phyloP scores from a whole-genome alignment of 1,140 invertebrate genomes.

The Palaemon carinicauda region DNA sequence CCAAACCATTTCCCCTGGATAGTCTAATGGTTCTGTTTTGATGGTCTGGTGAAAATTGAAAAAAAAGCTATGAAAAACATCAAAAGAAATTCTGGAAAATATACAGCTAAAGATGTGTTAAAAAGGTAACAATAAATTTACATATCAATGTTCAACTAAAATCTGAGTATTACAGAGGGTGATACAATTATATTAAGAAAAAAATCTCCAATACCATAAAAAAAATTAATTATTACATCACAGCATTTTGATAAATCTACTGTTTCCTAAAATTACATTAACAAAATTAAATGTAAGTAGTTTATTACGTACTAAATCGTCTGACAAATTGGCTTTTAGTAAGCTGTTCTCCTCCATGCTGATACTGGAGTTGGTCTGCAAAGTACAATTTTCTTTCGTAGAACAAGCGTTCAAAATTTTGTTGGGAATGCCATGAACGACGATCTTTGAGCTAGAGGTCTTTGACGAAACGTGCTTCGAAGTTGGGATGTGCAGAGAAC shows the following conservation, averaged over 20 bases:
- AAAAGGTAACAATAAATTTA: too few relatives aligned
- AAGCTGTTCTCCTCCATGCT: neutral
- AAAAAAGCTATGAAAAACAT: neutral
- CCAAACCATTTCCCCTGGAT: constrained; percentile 52
- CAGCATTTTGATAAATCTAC: too few relatives aligned
- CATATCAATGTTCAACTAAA: too few relatives aligned
- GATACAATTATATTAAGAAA: too few relatives aligned
- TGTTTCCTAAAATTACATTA: too few relatives aligned
- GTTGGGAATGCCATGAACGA: constrained; percentile 20
- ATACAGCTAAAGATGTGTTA: too few relatives aligned
- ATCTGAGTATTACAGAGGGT: too few relatives aligned
- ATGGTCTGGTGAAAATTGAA: constrained; percentile 15
- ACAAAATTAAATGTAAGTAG: too few relatives aligned
- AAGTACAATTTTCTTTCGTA: constrained; percentile 9
- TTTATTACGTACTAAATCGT: too few relatives aligned
- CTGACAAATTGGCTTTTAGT: constrained; percentile 3
- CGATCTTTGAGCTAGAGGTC: constrained; percentile 18
- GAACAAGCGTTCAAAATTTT: neutral
- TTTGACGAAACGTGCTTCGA: constrained; percentile 28
- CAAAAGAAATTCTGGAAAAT: too few relatives aligned
- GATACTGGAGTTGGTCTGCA: neutral
- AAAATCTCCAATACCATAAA: too few relatives aligned
- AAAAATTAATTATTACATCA: too few relatives aligned
- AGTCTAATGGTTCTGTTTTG: constrained; percentile 54
- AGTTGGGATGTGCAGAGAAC: neutral